Conservation (phyloP, 2,888 invertebrate genomes). For the Rhopalosiphum nymphaeae region DNA sequence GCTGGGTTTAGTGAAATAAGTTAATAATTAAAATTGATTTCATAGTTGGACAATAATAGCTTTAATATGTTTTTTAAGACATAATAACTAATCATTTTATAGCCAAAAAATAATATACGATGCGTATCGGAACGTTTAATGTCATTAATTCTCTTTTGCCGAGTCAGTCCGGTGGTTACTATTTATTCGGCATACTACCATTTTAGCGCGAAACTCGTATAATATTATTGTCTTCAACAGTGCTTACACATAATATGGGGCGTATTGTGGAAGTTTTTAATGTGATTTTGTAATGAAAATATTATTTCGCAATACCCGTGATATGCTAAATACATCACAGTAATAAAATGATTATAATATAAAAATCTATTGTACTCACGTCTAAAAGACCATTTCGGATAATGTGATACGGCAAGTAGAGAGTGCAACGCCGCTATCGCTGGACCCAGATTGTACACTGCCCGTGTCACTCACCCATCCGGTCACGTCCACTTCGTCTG, state of each 20-base stretch:
- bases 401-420: constrained; percentile 78
- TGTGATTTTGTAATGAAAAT: neutral
- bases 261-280: neutral
- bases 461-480: constrained; percentile 88
- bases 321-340: neutral
- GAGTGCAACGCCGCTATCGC: constrained; percentile 82
- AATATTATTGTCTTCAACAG: neutral
- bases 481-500: constrained; percentile 77
- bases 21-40: neutral
- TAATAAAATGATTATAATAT: neutral
- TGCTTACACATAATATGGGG: neutral
- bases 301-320: neutral
- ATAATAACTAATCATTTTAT: neutral
- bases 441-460: constrained; percentile 77
- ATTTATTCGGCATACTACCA: neutral
- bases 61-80: neutral
- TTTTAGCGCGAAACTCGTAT: neutral
- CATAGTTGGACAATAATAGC: neutral
- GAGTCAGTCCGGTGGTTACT: neutral
- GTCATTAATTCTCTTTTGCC: neutral
- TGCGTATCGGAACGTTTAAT: neutral
- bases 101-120: neutral
- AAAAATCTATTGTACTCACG: constrained; percentile 67
- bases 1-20: neutral
- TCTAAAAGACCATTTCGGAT: constrained; percentile 72